Percentiles rank a stretch among this genome's conserved stretches.
These are phyloP conservation scores for Benitochromis conjunctus DNA, from an alignment of 2,113 vertebrate species.

Conservation along the genomic window DNA sequence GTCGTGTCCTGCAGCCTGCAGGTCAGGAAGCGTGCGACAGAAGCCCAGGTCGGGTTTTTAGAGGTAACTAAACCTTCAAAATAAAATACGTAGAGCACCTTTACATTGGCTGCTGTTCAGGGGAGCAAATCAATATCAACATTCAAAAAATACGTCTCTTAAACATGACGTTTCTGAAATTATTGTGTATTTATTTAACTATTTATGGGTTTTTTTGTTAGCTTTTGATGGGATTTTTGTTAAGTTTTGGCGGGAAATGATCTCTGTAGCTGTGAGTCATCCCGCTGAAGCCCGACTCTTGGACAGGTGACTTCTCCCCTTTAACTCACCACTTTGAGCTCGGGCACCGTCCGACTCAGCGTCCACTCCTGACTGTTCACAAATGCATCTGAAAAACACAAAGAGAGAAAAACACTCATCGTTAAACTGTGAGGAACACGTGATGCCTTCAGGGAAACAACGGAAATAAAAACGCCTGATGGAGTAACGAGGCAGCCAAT, in stretches of 20 bases:
- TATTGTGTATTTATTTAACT: neutral
- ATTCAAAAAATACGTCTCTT: neutral
- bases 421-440: neutral
- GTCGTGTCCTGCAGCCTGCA: neutral
- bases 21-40: neutral
- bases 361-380: conserved; percentile 99
- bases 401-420: neutral
- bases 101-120: neutral
- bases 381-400: conserved; percentile 88
- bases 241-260: neutral
- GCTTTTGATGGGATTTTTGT: neutral
- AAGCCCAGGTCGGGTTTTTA: neutral
- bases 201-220: neutral
- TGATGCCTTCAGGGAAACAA: neutral
- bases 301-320: neutral
- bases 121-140: neutral
- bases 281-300: neutral
- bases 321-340: conserved; percentile 95
- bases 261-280: neutral
- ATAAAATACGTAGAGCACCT: neutral
- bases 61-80: neutral
- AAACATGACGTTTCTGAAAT: neutral
- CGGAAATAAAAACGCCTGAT: neutral
- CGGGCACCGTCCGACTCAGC: conserved; percentile 88
- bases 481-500: neutral